These are phyloP conservation scores for Saguinus midas DNA, from an alignment of 2,113 vertebrate species.

Conservation along the genomic window DNA sequence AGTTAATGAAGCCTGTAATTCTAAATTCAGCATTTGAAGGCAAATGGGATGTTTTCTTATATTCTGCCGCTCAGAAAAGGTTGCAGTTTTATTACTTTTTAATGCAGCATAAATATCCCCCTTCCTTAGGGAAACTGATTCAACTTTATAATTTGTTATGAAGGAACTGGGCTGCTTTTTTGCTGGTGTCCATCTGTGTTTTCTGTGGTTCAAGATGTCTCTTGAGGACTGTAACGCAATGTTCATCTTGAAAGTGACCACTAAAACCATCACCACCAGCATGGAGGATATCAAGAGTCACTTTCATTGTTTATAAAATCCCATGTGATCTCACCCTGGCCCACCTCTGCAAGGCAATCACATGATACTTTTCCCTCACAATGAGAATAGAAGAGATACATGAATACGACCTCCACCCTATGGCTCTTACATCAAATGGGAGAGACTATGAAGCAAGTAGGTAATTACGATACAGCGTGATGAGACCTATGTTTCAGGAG, in stretches of 20 bases:
- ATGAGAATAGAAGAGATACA: not conserved
- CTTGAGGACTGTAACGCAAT: rapidly evolving
- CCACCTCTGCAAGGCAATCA: not conserved
- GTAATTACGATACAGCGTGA: not conserved
- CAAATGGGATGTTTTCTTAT: conserved; percentile 80
- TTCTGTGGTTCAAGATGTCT: not conserved
- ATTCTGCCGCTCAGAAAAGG: conserved; percentile 38
- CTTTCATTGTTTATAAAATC: not conserved
- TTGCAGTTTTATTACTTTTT: conserved; percentile 79
- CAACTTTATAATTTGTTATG: not conserved
- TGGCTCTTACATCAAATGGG: rapidly evolving
- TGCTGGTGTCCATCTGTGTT: rapidly evolving
- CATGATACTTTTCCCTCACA: no score
- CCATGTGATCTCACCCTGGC: not conserved
- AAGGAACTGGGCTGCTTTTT: rapidly evolving
- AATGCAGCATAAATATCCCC: conserved; percentile 78
- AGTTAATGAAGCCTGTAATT: conserved; percentile 86
- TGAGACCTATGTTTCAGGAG: not conserved
- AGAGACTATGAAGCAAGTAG: not conserved
- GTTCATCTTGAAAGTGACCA: not conserved
- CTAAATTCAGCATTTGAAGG: conserved; percentile 75
- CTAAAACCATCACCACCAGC: no score
- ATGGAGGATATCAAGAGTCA: rapidly evolving
- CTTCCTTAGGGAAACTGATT: conserved; percentile 55
- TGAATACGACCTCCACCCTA: not conserved